phyloP scores from a whole-genome alignment of 2,797 vertebrate species.

The Nyctibius grandis region DNA sequence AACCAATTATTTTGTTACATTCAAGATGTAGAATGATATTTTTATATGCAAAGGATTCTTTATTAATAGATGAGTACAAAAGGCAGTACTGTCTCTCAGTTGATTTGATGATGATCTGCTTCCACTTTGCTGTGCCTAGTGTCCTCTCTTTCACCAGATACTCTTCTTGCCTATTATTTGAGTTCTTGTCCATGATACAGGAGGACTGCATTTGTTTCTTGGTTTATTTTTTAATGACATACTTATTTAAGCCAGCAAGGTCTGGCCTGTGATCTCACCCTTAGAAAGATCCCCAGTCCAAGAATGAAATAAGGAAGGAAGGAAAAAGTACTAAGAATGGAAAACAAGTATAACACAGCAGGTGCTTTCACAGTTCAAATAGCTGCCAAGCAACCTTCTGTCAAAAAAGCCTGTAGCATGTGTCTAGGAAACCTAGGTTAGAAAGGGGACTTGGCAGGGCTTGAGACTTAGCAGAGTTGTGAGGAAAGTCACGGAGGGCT shows the following conservation, averaged over 20 bases:
- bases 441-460: constrained; percentile 21
- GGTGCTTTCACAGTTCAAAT: constrained; percentile 48
- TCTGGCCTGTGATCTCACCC: constrained; percentile 19
- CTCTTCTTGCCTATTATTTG: not conserved
- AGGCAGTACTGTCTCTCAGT: not conserved
- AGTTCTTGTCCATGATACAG: not conserved
- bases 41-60: not conserved
- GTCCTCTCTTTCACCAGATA: not conserved
- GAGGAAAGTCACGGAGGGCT: not conserved
- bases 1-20: not conserved
- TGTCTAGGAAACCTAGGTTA: not conserved
- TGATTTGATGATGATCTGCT: not conserved
- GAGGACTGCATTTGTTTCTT: not conserved
- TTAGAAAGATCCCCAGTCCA: not conserved
- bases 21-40: not conserved
- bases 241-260: not conserved
- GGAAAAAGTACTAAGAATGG: constrained; percentile 37
- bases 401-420: constrained; percentile 40
- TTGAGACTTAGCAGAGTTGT: not conserved
- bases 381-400: constrained; percentile 44
- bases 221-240: constrained; percentile 1
- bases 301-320: constrained; percentile 26
- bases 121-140: not conserved
- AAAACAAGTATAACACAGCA: constrained; percentile 55
- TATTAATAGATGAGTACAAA: not conserved